Evolutionary conservation across 2,113 vertebrate species (phyloP).

Genomic region (Baryphthengus martii): DNA sequence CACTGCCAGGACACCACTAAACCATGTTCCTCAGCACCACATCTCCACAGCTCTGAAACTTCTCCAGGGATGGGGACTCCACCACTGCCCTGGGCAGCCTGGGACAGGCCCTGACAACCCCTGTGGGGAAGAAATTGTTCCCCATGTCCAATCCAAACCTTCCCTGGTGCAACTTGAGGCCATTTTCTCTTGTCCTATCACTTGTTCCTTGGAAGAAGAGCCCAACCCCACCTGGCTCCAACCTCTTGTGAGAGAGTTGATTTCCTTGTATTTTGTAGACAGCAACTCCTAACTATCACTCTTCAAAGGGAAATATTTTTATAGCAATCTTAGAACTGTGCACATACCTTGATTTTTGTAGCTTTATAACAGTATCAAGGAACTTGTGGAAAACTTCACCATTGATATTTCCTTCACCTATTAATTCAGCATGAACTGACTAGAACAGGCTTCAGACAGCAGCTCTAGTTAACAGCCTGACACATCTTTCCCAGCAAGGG

Average conservation of each 20-base stretch:
- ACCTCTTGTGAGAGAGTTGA: neutral
- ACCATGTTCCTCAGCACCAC: neutral
- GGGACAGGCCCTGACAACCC: neutral
- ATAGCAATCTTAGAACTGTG: neutral
- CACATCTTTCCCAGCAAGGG: neutral
- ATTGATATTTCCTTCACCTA: neutral
- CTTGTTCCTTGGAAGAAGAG: neutral
- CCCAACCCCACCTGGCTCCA: neutral
- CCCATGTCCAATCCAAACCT: neutral
- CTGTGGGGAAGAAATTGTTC: neutral
- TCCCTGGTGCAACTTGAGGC: neutral
- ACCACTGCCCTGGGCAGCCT: neutral
- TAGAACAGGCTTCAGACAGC: neutral
- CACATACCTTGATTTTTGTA: neutral
- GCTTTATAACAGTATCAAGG: neutral
- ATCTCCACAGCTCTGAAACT: neutral
- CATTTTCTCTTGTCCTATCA: neutral
- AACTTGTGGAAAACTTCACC: neutral
- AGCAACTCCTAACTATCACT: neutral
- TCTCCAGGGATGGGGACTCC: neutral
- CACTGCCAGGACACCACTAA: neutral
- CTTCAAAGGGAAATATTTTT: neutral
- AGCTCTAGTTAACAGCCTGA: neutral
- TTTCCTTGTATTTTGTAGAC: neutral
- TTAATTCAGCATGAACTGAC: neutral